Evolutionary conservation across 2,797 vertebrate genomes (phyloP).

Genomic region (Lepilemur septentrionalis): DNA sequence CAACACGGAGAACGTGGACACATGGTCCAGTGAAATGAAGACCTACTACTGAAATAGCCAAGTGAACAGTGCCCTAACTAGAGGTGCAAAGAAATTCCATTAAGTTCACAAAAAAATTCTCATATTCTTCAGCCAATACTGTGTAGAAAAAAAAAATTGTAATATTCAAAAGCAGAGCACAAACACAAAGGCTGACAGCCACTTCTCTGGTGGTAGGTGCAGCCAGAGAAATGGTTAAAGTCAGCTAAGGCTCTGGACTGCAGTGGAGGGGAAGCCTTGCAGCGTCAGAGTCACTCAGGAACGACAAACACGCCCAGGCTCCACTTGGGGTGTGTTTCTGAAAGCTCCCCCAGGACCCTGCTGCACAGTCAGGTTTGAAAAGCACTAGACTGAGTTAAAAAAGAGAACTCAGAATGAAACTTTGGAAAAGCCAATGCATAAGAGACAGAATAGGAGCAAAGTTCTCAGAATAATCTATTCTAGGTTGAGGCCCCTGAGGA

Average conservation of each 20-base stretch:
- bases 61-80: background rate
- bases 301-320: background rate
- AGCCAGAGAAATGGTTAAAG: background rate
- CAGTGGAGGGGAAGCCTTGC: rapidly evolving
- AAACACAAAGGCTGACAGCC: background rate
- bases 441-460: background rate
- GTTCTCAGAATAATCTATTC: background rate
- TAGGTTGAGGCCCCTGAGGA: background rate
- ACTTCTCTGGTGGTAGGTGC: background rate
- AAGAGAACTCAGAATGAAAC: background rate
- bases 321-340: background rate
- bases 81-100: background rate
- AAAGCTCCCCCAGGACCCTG: background rate
- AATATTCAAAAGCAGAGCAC: background rate
- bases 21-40: background rate
- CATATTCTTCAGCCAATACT: too few species aligned
- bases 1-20: background rate
- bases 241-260: background rate
- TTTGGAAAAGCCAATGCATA: background rate
- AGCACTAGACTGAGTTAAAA: background rate
- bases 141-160: background rate
- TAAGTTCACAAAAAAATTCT: background rate
- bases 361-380: background rate
- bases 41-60: too few species aligned
- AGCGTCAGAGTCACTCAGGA: background rate